Percentiles rank a stretch among this genome's conserved stretches.
Conservation (phyloP, 2,797 vertebrate species). For the Chiloscyllium punctatum region DNA sequence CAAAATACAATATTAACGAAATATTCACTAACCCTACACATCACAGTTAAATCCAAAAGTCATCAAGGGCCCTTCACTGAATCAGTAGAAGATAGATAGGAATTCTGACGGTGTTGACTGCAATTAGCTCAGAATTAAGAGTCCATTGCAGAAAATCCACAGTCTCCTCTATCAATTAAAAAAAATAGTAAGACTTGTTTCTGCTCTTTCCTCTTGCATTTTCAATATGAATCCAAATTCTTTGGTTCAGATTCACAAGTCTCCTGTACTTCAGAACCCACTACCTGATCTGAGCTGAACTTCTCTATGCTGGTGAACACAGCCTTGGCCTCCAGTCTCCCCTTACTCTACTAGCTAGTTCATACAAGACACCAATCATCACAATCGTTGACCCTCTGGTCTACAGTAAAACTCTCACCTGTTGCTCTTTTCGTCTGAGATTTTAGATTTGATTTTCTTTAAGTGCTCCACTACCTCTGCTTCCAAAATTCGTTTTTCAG, state of each 20-base stretch:
- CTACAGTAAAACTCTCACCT: conserved; percentile 54
- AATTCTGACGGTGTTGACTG: neutral
- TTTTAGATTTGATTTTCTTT: conserved; percentile 80
- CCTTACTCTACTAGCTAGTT: neutral
- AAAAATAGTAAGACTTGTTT: neutral
- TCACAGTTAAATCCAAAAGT: neutral
- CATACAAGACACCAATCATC: neutral
- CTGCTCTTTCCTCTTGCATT: neutral
- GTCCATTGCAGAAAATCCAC: neutral
- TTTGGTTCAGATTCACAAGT: neutral
- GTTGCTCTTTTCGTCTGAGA: conserved; percentile 71
- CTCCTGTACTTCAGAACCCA: neutral
- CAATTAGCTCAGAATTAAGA: neutral
- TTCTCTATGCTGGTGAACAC: neutral
- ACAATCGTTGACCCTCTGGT: conserved; percentile 7
- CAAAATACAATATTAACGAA: neutral
- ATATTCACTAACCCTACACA: neutral
- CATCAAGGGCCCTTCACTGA: neutral
- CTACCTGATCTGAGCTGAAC: neutral
- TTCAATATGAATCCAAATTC: neutral
- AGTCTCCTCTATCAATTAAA: neutral
- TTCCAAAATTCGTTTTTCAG: conserved; percentile 84
- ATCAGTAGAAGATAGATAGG: neutral
- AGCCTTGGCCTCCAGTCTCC: neutral
- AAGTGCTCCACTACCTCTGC: conserved; percentile 81